A percentile compares a stretch with the other conserved stretches of the same genome.
These are phyloP conservation scores for Pheucticus melanocephalus DNA, from an alignment of 2,113 vertebrate species.

Conservation along the genomic window DNA sequence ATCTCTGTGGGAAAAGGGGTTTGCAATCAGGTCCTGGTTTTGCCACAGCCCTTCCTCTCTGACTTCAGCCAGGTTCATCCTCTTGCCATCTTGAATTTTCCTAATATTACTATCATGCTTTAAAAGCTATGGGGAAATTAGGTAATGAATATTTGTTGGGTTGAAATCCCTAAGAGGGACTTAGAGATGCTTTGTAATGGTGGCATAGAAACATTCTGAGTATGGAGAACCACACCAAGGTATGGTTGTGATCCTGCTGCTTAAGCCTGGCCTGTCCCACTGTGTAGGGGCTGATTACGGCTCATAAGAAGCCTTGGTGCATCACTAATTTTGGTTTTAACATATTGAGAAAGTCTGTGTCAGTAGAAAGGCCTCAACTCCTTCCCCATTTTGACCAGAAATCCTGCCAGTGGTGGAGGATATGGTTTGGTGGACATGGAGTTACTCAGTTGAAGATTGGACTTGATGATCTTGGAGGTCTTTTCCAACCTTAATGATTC, in stretches of 20 bases:
- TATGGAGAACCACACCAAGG: rapidly evolving
- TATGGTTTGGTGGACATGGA: neutral
- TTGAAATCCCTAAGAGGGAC: neutral
- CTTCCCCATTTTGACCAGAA: neutral
- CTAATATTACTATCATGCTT: neutral
- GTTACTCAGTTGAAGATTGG: rapidly evolving
- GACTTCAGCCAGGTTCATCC: neutral
- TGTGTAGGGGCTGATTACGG: neutral
- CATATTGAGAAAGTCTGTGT: neutral
- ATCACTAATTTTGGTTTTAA: neutral
- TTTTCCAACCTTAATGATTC: neutral
- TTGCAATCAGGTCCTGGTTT: neutral
- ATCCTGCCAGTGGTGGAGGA: neutral
- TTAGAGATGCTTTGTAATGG: neutral
- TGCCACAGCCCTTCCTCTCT: neutral
- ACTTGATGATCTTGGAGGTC: neutral
- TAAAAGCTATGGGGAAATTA: neutral
- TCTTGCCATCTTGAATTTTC: neutral
- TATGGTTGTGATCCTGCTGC: neutral
- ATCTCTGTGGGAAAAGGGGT: neutral
- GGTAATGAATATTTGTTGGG: neutral
- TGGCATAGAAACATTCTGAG: rapidly evolving
- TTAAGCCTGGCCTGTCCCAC: neutral
- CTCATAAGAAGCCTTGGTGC: neutral
- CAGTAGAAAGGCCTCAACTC: neutral